Conservation (phyloP, 2,113 vertebrate genomes). For the Isichthys henryi region DNA sequence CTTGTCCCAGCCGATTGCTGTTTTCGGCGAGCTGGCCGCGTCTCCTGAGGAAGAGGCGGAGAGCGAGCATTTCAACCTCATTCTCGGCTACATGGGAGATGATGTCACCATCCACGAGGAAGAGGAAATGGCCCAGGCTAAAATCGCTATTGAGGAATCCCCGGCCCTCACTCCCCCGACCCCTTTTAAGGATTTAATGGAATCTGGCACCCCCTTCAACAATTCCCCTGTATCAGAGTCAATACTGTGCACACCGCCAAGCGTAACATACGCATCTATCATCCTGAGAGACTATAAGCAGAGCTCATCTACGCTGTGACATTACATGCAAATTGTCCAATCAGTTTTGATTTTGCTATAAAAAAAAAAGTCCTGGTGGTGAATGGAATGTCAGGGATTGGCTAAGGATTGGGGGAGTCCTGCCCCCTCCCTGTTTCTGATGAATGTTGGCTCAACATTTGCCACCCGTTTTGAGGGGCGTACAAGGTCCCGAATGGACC, state of each 20-base stretch:
- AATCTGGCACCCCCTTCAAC: slow-evolving; percentile 69
- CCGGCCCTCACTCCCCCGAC: slow-evolving; percentile 84
- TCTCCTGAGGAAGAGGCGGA: slow-evolving; percentile 58
- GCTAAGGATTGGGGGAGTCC: neutral
- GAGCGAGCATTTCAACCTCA: slow-evolving; percentile 74
- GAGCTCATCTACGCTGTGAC: slow-evolving; percentile 91
- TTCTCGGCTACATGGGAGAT: slow-evolving; percentile 79
- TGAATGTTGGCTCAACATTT: neutral
- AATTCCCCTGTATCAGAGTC: slow-evolving; percentile 88
- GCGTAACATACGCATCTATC: slow-evolving; percentile 76
- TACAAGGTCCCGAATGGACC: neutral
- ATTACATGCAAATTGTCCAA: neutral
- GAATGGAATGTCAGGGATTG: neutral
- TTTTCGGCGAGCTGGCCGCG: slow-evolving; percentile 59
- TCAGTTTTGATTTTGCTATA: neutral
- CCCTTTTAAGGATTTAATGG: slow-evolving; percentile 81
- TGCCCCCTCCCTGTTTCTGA: neutral
- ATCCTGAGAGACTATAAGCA: slow-evolving; percentile 88
- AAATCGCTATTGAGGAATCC: slow-evolving; percentile 71
- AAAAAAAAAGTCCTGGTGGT: neutral
- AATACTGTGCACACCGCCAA: slow-evolving; percentile 76
- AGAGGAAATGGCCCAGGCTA: slow-evolving; percentile 60
- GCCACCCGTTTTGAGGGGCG: neutral
- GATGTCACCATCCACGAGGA: slow-evolving; percentile 64
- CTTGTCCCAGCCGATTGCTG: slow-evolving; percentile 59